A percentile compares a stretch with the other conserved stretches of the same genome.
phyloP scores from a whole-genome alignment of 2,888 invertebrate genomes.

The Leucozona laternaria region DNA sequence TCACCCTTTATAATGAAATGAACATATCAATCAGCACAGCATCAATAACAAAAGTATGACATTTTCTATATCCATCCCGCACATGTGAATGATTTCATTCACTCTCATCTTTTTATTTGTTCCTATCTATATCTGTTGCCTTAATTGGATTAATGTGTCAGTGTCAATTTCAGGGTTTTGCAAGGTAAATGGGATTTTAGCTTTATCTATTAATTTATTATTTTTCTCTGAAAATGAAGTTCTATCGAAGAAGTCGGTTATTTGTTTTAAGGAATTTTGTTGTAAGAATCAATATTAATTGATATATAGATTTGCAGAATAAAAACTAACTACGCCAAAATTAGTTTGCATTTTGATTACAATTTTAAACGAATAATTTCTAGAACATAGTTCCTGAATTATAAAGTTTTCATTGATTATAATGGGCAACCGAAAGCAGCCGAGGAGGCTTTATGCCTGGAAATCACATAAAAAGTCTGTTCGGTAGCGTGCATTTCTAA shows the following conservation, averaged over 20 bases:
- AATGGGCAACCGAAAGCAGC: too few relatives aligned
- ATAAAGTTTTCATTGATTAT: too few relatives aligned
- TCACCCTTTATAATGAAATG: too few relatives aligned
- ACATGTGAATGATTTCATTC: neutral
- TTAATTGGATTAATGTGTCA: conserved; percentile 30
- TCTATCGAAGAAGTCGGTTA: neutral
- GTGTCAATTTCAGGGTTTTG: neutral
- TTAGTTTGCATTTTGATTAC: too few relatives aligned
- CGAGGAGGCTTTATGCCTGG: too few relatives aligned
- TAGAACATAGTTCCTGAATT: too few relatives aligned
- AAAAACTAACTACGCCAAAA: too few relatives aligned
- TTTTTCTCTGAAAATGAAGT: neutral
- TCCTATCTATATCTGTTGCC: neutral
- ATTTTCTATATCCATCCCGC: conserved; percentile 37
- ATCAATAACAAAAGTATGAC: conserved; percentile 53
- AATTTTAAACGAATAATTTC: too few relatives aligned
- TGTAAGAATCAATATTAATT: too few relatives aligned
- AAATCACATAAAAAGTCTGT: too few relatives aligned
- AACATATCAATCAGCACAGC: conserved; percentile 68
- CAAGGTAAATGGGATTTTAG: neutral
- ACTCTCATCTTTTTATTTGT: conserved; percentile 39
- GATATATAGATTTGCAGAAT: too few relatives aligned
- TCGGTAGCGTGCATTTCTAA: too few relatives aligned
- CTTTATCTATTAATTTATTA: neutral
- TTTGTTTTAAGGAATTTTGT: neutral